Evolutionary conservation across 2,888 invertebrate species (phyloP), one percentile per base, ranked within the genome.

Genomic region (Capitulum mitella): DNA sequence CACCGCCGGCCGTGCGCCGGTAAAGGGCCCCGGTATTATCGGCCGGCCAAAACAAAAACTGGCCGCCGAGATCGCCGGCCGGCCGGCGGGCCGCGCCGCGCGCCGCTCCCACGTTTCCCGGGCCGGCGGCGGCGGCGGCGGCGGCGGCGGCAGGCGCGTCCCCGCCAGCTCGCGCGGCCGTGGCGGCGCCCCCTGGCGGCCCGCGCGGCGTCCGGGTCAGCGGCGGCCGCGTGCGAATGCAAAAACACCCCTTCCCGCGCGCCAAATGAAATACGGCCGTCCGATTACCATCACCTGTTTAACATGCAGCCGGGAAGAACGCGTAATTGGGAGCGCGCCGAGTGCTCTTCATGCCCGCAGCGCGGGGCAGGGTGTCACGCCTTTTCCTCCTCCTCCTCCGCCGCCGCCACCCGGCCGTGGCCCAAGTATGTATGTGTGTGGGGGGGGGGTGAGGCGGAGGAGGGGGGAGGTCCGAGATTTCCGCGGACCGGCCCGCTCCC

Each of bases 271-370:
- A 29, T 58, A 58, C 58, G 58, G 58, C 58, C n/a, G 58, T 0
- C 6, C 8, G 58, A 58, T 58, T 58, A 58, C 58, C n/a, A 58
- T 58, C 58, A 6, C n/a, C 58, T 58, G 58, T n/a, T 58, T 58
- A 29, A n/a, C 58, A 58, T 58, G n/a, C 58, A n/a, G 6, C 58
- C 0, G 58, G 58, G 5, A 26, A 1, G n/a, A n/a, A 12, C 29
- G 58, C 58, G 58, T 58, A 58, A 58, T 58, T 58, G 58, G 58
- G 58, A 58, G 29, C 10, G 58, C 58, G n/a, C n/a, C n/a, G n/a
- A n/a, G n/a, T 29, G 58, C 58, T 58, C n/a, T 58, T 58, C 58
- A 29, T 58, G 6, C n/a, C n/a, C 58, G 58, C 58, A 29, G 58
- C 58, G 58, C 29, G 58, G 10, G 29, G 58, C n/a, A 29, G 29